Base-by-base conservation (phyloP, 2,797 vertebrate species). In the Clarias fuscus region DNA sequence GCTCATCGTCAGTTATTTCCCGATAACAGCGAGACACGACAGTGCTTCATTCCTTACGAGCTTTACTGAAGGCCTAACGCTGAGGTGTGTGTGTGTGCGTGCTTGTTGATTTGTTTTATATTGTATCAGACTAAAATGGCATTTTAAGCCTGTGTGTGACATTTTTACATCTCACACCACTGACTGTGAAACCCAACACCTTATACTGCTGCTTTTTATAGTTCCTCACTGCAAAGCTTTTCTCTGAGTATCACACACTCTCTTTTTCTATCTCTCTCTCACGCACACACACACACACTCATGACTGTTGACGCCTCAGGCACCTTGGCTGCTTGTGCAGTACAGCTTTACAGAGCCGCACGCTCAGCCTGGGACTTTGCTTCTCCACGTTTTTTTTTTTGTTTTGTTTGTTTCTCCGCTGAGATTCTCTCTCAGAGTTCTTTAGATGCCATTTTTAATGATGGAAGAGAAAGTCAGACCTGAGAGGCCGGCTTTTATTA, bases 261-360 rank as follows among this genome's bases (percentile, higher is more conserved):
- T 7, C 61, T 2, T 33, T 1, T 3, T 8, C 78, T 13, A 10
- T 11, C 71, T 24, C 71, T 24, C 71, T 24, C 71, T 11, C 71
- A 53, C 53, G 59, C 67, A 62, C 73, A 88, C n/a, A 88, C 80
- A 85, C 56, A 88, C 20, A 84, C 81, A 88, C 59, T 71, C 7
- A 40, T 40, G 59, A 27, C 33, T 82, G 64, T 82, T 85, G 37
- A 71, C 33, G 58, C 80, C 79, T 71, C 59, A 37, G 78, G 82
- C 82, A 70, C 58, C 86, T 83, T 33, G 81, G 43, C 83, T 89
- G 78, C 72, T 71, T 72, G 65, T 4, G 67, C 67, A 59, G 33
- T 76, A 37, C 61, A 82, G 70, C 65, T 82, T 65, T 75, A 75
- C 58, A 64, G 58, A 75, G 75, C 53, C 22, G 40, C 15, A 0